Base-by-base conservation (phyloP, 1,140 invertebrate species). In the Pseudomyrmex gracilis region DNA sequence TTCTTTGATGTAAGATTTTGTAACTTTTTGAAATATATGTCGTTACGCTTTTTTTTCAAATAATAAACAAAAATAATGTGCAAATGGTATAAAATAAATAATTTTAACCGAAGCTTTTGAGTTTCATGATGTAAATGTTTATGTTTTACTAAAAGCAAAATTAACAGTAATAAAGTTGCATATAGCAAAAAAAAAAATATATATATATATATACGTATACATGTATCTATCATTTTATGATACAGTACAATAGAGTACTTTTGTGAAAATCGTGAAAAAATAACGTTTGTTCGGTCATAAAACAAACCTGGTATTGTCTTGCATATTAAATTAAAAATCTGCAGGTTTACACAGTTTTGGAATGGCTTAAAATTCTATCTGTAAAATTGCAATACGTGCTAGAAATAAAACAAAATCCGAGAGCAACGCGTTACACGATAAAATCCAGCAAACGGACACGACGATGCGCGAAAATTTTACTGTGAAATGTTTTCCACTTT, bases 1-100 rank as follows among this genome's bases (percentile, higher is more conserved):
- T 51, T 78, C 51, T 78, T 78, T 78, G 43, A 78, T 20, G 34
- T 45, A 78, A 78, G 51, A 77, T 24, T 78, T 78, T 55, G 63
- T 77, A 57, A 78, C 66, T 78, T 51, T 78, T 68, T 57, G 15
- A 78, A 68, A 57, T 57, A 51, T 22, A 13, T 77, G 47, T 13
- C 24, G 63, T 15, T 45, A 15, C 20, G 45, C 66, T 43, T 66
- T 5, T 9, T 24, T 66, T 5, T 9, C 47, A 34, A 4, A 10
- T 78, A 34, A 64, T 64, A 78, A 78, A 76, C 9, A 63, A 51
- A 15, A 77, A 77, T 67, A 53, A 77, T 12, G 15, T 34, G 9
- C n/a, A 45, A 78, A 78, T 55, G 17, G 20, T 78, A 68, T 57
- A 55, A 20, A 68, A 57, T 57, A 60, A 61, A 68, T 10, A 22